Evolutionary conservation across 1,140 invertebrate genomes (phyloP).

Genomic region (Saccostrea echinata): DNA sequence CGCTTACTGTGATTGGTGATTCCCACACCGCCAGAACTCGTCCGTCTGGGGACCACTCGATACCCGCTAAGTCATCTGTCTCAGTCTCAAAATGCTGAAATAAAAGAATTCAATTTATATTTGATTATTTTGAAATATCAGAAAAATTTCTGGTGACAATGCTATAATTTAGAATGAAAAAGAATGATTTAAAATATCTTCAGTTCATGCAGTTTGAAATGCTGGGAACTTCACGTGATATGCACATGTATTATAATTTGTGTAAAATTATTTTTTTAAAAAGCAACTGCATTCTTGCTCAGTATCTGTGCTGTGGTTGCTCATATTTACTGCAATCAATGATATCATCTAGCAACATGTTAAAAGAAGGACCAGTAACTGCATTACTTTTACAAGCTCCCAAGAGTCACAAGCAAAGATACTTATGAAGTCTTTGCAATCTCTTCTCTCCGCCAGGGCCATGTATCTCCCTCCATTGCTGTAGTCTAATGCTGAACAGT

Average conservation of each 20-base stretch:
- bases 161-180: background rate
- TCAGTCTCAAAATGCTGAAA: conserved; percentile 79
- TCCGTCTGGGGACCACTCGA: conserved; percentile 80
- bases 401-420: conserved; percentile 80
- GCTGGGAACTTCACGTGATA: no score
- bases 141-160: background rate
- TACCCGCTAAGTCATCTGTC: conserved; percentile 79
- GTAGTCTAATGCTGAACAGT: conserved; percentile 75
- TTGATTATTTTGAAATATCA: background rate
- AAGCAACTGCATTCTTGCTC: no score
- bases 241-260: background rate
- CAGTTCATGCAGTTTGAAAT: background rate
- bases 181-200: background rate
- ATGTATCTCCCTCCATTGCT: conserved; percentile 79
- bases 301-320: no score
- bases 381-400: conserved; percentile 80
- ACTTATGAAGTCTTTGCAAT: conserved; percentile 81
- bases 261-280: no score
- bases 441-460: conserved; percentile 80
- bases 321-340: no score
- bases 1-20: conserved; percentile 72
- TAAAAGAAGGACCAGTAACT: background rate
- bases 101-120: background rate
- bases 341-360: background rate
- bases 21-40: conserved; percentile 80